Evolutionary conservation across 2,797 vertebrate genomes (phyloP).

Genomic region (Phyllotis vaccarum): DNA sequence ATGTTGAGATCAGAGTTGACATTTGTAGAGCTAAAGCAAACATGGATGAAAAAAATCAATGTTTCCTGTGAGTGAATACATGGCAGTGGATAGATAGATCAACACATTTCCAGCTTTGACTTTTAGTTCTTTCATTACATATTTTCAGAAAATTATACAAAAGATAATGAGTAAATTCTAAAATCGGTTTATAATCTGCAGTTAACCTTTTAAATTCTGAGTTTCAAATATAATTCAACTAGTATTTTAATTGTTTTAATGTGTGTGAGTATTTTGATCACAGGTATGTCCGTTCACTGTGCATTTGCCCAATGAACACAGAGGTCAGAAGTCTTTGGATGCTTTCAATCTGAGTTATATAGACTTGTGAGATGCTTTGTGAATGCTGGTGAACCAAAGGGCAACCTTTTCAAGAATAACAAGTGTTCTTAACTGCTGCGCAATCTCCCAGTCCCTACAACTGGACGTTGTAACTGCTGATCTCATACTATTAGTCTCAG

Average conservation of each 20-base stretch:
- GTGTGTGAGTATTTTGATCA: neutral
- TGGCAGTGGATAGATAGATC: neutral
- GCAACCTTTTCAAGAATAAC: neutral
- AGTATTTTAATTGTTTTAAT: neutral
- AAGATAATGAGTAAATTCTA: neutral
- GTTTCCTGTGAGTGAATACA: conserved; percentile 50
- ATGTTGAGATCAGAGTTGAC: conserved; percentile 66
- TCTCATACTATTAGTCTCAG: conserved; percentile 10
- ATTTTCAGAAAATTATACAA: conserved; percentile 35
- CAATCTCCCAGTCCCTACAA: neutral
- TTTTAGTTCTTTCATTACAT: neutral
- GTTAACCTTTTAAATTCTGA: neutral
- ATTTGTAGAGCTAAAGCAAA: conserved; percentile 69
- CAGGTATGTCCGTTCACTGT: no score
- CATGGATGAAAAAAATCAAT: neutral
- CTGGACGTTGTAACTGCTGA: neutral
- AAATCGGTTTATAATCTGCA: neutral
- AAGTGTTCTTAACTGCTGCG: neutral
- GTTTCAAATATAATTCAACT: neutral
- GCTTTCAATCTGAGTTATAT: neutral
- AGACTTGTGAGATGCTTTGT: no score
- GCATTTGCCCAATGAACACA: no score
- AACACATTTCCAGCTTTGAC: conserved; percentile 3
- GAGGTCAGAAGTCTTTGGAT: neutral
- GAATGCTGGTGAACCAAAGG: neutral